Evolutionary conservation across 2,797 vertebrate species (phyloP), one percentile per base, ranked within the genome.

Genomic region (Mormyrus proboscirostris): DNA sequence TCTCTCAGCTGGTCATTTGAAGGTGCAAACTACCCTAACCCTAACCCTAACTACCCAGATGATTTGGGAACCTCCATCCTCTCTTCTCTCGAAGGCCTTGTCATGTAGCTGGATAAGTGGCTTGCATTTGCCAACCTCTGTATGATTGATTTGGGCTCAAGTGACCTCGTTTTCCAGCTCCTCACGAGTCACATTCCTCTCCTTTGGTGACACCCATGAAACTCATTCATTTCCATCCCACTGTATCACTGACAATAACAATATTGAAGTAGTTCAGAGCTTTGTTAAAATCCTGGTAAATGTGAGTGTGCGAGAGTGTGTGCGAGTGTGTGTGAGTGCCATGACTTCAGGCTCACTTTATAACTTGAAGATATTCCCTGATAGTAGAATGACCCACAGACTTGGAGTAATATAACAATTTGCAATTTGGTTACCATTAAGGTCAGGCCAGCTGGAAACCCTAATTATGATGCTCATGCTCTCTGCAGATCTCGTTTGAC

Each of bases 401-500:
- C 62, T 57, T 5, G 14, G 1, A 19, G 73, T 79, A n/a, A n/a
- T 44, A 79, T 79, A 44, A n/a, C n/a, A 44, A 16, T 19, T 19
- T 79, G 16, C 73, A 19, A 7, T n/a, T 79, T 79, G 73, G 73
- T 44, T 73, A 73, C 29, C 12, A 33, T 73, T 12, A 14, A 16
- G 12, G 12, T 14, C 12, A 47, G 33, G 73, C 41, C 38, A 79
- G 38, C 41, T n/a, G 41, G 38, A n/a, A 47, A 79, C 41, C 33
- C 16, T 79, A 44, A 44, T 84, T 12, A 2, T 9, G 44, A 12
- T 29, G 9, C 82, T 25, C n/a, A 9, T 51, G 44, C 49, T 29
- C 82, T 51, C n/a, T 29, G 14, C 69, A 99, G 98, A 97, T 99
- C 93, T 99, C 98, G 55, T 99, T 99, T 1, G 98, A 99, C 90